Conservation (phyloP, 1,140 invertebrate genomes). For the Acromyrmex heyeri region DNA sequence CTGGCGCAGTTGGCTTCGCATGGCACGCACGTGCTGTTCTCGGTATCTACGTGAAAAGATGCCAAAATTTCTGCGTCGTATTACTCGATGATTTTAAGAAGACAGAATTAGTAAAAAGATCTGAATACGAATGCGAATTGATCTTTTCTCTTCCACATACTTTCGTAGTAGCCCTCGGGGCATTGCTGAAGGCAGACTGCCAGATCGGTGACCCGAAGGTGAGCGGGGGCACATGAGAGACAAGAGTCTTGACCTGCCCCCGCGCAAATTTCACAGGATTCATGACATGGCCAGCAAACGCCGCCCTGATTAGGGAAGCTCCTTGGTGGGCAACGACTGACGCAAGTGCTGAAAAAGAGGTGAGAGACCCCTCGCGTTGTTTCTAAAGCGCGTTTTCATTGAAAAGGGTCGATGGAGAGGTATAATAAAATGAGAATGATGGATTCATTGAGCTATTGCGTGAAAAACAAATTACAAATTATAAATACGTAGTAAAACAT, state of each 20-base stretch:
- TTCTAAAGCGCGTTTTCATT: slow-evolving; percentile 37
- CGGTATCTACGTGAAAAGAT: slow-evolving; percentile 87
- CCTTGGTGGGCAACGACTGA: slow-evolving; percentile 92
- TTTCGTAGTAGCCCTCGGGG: slow-evolving; percentile 94
- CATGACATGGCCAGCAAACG: slow-evolving; percentile 93
- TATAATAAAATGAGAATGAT: background rate
- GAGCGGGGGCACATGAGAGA: slow-evolving; percentile 92
- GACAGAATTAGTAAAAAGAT: background rate
- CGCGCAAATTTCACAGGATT: slow-evolving; percentile 94
- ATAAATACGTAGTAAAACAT: background rate
- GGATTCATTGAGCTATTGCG: background rate
- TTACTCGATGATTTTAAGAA: background rate
- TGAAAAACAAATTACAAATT: slow-evolving; percentile 21
- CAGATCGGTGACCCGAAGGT: slow-evolving; percentile 92
- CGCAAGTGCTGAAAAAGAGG: slow-evolving; percentile 89
- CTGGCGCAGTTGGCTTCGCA: slow-evolving; percentile 93
- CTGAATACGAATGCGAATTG: background rate
- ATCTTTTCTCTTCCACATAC: slow-evolving; percentile 85
- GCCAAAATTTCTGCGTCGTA: background rate
- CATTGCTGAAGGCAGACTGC: slow-evolving; percentile 94
- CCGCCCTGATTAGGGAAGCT: slow-evolving; percentile 93
- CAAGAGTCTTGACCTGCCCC: slow-evolving; percentile 94
- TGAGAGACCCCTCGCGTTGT: slow-evolving; percentile 8
- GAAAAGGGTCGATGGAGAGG: background rate
- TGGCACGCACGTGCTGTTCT: slow-evolving; percentile 91